phyloP scores from a whole-genome alignment of 2,888 invertebrate species.

The Pinctada fucata region DNA sequence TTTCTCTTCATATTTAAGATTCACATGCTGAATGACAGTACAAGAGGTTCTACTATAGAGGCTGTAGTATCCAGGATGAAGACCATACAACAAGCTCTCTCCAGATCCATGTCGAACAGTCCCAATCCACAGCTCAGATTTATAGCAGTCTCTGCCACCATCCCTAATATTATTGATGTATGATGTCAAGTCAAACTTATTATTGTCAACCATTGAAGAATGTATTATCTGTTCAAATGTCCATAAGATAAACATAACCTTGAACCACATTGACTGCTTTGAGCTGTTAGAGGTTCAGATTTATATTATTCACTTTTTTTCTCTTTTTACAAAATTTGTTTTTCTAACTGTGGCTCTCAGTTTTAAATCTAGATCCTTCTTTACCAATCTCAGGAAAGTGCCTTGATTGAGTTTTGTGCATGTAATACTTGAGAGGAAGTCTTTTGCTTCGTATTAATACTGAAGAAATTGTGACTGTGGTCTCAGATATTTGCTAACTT shows the following conservation, averaged over 20 bases:
- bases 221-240: not conserved
- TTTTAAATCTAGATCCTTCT: no score
- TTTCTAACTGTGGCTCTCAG: no score
- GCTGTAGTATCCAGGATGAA: constrained; percentile 90
- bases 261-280: not conserved
- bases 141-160: constrained; percentile 87
- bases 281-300: not conserved
- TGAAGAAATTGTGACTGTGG: no score
- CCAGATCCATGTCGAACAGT: constrained; percentile 40
- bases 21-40: constrained; percentile 85
- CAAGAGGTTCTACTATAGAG: constrained; percentile 86
- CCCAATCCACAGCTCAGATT: constrained; percentile 79
- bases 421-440: no score
- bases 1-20: constrained; percentile 55
- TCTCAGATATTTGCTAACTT: no score
- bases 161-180: constrained; percentile 86
- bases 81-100: constrained; percentile 81
- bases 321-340: not conserved
- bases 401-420: no score
- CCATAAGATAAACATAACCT: not conserved
- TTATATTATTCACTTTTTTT: not conserved
- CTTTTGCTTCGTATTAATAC: no score
- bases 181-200: constrained; percentile 19
- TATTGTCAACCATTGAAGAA: not conserved
- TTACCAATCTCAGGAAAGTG: no score